phyloP scores from a whole-genome alignment of 2,797 vertebrate species.

The Rachycentron canadum region DNA sequence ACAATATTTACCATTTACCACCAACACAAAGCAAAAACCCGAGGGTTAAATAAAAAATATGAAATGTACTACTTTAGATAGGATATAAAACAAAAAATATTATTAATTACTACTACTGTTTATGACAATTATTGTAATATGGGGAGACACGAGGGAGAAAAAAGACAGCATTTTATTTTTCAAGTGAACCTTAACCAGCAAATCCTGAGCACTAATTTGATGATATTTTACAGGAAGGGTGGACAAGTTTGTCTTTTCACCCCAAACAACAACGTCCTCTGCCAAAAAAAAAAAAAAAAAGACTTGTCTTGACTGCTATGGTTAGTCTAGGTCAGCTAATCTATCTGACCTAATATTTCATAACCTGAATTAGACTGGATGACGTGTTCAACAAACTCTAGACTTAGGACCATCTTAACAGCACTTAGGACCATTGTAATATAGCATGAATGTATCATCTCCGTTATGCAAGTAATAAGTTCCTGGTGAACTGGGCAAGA shows the following conservation, averaged over 20 bases:
- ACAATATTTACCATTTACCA: too few relatives aligned
- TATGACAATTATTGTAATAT: too few relatives aligned
- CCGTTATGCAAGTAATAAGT: constrained; percentile 64
- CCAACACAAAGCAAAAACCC: not conserved
- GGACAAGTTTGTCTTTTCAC: not conserved
- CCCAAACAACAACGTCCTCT: not conserved
- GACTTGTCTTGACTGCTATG: not conserved
- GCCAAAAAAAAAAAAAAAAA: not conserved
- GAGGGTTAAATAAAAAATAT: not conserved
- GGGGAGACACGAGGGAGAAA: not conserved
- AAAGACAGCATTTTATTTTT: not conserved
- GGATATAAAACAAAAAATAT: not conserved
- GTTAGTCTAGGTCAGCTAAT: not conserved
- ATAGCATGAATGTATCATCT: constrained; percentile 48
- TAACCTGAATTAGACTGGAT: constrained; percentile 45
- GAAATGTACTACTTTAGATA: not conserved
- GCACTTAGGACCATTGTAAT: constrained; percentile 78
- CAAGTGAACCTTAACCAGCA: not conserved
- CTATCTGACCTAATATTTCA: constrained; percentile 31
- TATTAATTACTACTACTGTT: not conserved
- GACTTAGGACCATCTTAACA: constrained; percentile 71
- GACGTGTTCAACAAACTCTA: constrained; percentile 79
- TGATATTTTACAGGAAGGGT: not conserved
- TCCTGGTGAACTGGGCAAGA: constrained; percentile 16
- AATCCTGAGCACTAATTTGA: not conserved